Conservation (phyloP, 1,140 invertebrate species). For the Thalassaphorura encarpata region DNA sequence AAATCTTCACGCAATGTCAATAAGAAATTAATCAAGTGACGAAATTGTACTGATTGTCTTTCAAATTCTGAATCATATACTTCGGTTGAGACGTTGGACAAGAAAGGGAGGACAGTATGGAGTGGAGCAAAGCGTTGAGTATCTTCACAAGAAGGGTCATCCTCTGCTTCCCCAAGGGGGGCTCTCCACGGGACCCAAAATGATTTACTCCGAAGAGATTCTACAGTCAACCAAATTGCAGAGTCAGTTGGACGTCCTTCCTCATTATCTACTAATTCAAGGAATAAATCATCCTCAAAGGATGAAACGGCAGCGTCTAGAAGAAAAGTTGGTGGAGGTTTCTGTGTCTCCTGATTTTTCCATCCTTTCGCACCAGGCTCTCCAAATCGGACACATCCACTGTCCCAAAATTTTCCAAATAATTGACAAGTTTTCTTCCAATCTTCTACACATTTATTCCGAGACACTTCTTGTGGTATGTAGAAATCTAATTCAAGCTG, state of each 20-base stretch:
- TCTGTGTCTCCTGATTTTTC: constrained; percentile 1
- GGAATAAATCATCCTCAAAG: constrained; percentile 22
- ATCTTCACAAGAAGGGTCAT: constrained; percentile 28
- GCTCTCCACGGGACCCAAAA: constrained; percentile 24
- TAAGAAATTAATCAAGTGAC: constrained; percentile 25
- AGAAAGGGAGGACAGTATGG: constrained; percentile 15
- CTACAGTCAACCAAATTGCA: constrained; percentile 20
- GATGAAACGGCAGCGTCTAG: constrained; percentile 10
- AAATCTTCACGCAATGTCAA: constrained; percentile 23
- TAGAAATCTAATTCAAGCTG: constrained; percentile 29
- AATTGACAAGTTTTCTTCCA: constrained; percentile 7
- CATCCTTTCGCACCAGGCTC: constrained; percentile 23
- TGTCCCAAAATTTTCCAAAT: constrained; percentile 29
- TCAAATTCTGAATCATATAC: constrained; percentile 7
- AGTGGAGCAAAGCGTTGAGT: constrained; percentile 13
- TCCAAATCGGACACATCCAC: constrained; percentile 25
- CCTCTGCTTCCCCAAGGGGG: constrained; percentile 14
- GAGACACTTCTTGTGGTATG: constrained; percentile 8
- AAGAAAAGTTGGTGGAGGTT: neutral
- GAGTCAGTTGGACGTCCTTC: neutral
- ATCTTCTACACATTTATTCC: constrained; percentile 8
- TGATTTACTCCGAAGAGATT: constrained; percentile 20
- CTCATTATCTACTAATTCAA: neutral
- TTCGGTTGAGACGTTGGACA: constrained; percentile 8
- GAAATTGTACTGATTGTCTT: constrained; percentile 17